Evolutionary conservation across 2,113 vertebrate genomes (phyloP).

Genomic region (human (Homo sapiens)): GRCh38 chr6:53502001-53502500

Average conservation of each 20-base stretch:
- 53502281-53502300: neutral
- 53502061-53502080: neutral
- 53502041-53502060: neutral
- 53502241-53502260: neutral
- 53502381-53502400: neutral
- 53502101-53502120: neutral
- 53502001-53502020: neutral
- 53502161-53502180: neutral
- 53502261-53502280: neutral
- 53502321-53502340: rapidly evolving
- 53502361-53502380: too few relatives aligned
- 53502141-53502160: neutral
- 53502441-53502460: neutral
- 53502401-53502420: neutral
- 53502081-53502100: neutral
- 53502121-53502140: neutral
- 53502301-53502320: neutral
- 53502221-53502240: neutral
- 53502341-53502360: too few relatives aligned
- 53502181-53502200: neutral
- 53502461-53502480: rapidly evolving
- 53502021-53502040: neutral
- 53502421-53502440: neutral
- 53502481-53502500: neutral
- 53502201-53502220: neutral